phyloP scores from a whole-genome alignment of 2,888 invertebrate species.

The Ochlodes sylvanus region DNA sequence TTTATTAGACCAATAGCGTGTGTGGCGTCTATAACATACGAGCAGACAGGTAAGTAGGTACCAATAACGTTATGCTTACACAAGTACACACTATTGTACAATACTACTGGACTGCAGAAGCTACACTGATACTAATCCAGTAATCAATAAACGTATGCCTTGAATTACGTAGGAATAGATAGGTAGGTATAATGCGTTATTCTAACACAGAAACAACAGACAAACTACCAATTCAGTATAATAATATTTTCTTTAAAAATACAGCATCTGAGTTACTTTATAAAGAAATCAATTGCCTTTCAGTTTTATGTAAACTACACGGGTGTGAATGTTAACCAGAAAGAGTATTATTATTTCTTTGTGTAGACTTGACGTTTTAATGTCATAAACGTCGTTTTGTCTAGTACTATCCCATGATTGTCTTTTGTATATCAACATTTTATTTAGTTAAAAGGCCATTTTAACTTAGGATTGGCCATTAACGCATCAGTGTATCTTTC shows the following conservation, averaged over 20 bases:
- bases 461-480: background rate
- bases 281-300: too few species aligned
- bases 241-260: background rate
- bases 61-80: constrained; percentile 17
- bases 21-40: constrained; percentile 17
- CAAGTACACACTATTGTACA: constrained; percentile 14
- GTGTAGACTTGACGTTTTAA: too few species aligned
- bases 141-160: constrained; percentile 18
- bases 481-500: constrained; percentile 6
- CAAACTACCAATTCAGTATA: background rate
- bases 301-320: too few species aligned
- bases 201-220: constrained; percentile 6
- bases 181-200: background rate
- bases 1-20: constrained; percentile 1
- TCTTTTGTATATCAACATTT: too few species aligned
- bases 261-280: too few species aligned
- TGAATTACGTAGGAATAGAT: background rate
- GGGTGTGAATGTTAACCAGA: too few species aligned
- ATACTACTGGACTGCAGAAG: constrained; percentile 24
- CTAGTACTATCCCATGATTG: too few species aligned
- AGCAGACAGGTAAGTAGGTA: constrained; percentile 13
- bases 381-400: too few species aligned
- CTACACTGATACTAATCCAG: constrained; percentile 30
- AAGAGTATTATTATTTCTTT: too few species aligned
- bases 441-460: too few species aligned